Evolutionary conservation across 1,140 invertebrate species (phyloP).

Genomic region (Aphis craccivora): DNA sequence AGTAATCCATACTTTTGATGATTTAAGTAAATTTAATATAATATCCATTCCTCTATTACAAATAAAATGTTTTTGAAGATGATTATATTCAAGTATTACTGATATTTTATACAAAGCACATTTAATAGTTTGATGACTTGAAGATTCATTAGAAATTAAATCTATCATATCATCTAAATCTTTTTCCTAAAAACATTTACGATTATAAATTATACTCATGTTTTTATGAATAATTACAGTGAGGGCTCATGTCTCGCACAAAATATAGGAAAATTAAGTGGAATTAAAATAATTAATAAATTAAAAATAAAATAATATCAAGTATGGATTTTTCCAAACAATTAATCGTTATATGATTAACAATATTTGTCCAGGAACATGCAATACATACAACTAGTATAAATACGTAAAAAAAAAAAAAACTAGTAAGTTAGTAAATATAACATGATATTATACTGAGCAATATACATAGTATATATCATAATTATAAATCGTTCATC

Average conservation of each 20-base stretch:
- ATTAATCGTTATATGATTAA: background rate
- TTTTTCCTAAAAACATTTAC: slow-evolving; percentile 13
- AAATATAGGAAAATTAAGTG: background rate
- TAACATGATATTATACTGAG: background rate
- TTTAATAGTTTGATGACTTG: slow-evolving; percentile 53
- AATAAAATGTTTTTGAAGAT: slow-evolving; percentile 52
- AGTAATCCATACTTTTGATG: background rate
- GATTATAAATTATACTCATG: background rate
- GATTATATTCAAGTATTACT: slow-evolving; percentile 30
- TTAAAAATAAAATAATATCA: background rate
- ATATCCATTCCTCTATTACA: slow-evolving; percentile 31
- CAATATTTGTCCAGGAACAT: background rate
- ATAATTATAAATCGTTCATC: background rate
- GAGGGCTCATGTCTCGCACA: background rate
- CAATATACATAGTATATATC: background rate
- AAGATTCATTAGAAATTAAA: slow-evolving; percentile 50
- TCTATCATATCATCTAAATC: slow-evolving; percentile 49
- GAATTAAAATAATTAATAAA: background rate
- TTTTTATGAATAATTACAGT: background rate
- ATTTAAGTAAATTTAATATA: slow-evolving; percentile 51
- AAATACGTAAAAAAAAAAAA: background rate
- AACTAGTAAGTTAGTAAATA: background rate
- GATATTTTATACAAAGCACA: slow-evolving; percentile 53
- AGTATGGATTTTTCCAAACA: background rate
- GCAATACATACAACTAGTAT: background rate